Conservation (phyloP, 2,888 invertebrate species). For the Parasteatoda lunata region DNA sequence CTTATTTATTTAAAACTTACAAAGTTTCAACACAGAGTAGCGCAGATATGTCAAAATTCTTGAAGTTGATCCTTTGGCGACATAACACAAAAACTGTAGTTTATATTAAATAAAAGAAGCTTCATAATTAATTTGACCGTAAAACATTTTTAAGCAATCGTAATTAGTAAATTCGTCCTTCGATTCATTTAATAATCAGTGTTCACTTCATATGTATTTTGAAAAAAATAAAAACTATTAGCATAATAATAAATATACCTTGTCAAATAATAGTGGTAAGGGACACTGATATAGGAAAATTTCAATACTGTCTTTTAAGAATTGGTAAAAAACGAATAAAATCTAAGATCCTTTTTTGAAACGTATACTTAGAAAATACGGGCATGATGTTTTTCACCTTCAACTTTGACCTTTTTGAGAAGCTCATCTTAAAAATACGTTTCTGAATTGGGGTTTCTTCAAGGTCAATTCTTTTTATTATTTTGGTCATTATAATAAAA, state of each 20-base stretch:
- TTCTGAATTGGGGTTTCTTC: constrained; percentile 26
- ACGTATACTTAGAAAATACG: constrained; percentile 34
- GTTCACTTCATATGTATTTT: constrained; percentile 22
- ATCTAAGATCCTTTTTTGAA: constrained; percentile 21
- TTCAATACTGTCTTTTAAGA: background rate
- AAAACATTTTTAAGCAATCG: constrained; percentile 29
- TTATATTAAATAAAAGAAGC: constrained; percentile 3
- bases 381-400: constrained; percentile 61
- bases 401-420: constrained; percentile 50
- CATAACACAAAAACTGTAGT: too few species aligned
- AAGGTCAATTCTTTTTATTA: constrained; percentile 48
- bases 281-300: background rate
- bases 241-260: constrained; percentile 42
- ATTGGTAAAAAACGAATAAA: constrained; percentile 27
- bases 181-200: constrained; percentile 43
- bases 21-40: too few species aligned
- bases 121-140: constrained; percentile 30
- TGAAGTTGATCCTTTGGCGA: too few species aligned
- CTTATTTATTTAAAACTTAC: too few species aligned
- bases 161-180: constrained; percentile 45
- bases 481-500: constrained; percentile 35
- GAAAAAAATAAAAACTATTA: constrained; percentile 17
- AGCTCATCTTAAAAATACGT: constrained; percentile 23
- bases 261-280: constrained; percentile 30
- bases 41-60: too few species aligned